Base-by-base conservation (phyloP, 64 coral and sea anemone species). In the Montipora cactus region DNA sequence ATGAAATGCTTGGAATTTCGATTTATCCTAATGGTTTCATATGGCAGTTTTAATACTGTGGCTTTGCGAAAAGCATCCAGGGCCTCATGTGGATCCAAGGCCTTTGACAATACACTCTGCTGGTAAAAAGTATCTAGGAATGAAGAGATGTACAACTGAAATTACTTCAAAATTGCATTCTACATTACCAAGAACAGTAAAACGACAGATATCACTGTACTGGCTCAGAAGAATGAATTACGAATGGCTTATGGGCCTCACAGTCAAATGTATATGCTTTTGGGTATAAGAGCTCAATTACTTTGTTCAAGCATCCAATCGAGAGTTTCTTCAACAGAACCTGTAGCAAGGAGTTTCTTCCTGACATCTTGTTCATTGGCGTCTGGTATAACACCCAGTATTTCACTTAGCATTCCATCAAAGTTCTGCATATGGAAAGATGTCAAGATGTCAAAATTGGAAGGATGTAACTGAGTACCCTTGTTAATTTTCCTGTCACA, bases 321-420 rank as follows among this genome's bases (percentile, higher is more conserved):
- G 9, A 75, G 23, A 75, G 73, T 75, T 46, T 75, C 28, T 44
- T 44, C 23, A 75, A 75, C 73, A 44, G 73, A 75, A 75, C 73
- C 37, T 46, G 73, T 75, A 45, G 73, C 23, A 45, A 75, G 73
- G 23, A 75, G 73, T 75, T 46, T 75, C 28, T 44, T 44, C 23
- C 73, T 46, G 73, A 75, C 73, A 75, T 75, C 73, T 75, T 75
- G 73, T 75, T 75, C 73, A 75, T 75, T 75, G 73, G 73, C 73
- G 10, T 75, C 23, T 23, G 73, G 25, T 8, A 75, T 75, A 21
- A 75, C 73, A 75, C 25, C 73, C 73, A 75, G 25, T 75, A 75
- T 75, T 75, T 75, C 28, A 75, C 73, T 22, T 11, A 75, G 73
- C 73, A 75, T 75, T 75, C 4, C 73, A 75, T 75, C 44, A 75